Base-by-base conservation (phyloP, 1,140 invertebrate genomes). In the Drosophila pectinifera region DNA sequence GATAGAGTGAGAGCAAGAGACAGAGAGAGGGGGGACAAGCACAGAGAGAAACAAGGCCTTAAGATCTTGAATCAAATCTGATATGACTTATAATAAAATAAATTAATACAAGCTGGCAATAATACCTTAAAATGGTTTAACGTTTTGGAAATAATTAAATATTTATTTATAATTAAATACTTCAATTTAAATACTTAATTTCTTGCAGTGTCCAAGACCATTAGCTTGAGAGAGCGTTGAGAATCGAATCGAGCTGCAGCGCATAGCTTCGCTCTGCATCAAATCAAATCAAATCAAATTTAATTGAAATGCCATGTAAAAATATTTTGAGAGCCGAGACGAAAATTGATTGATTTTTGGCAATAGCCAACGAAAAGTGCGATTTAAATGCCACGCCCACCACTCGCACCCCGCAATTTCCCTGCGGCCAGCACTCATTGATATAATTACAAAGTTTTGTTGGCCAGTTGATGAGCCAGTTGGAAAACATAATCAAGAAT, bases 401-500 rank as follows among this genome's bases (percentile, higher is more conserved):
- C n/a, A n/a, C n/a, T 5, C 34, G n/a, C 8, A 10, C 6, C 10
- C 18, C 16, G 2, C 3, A 11, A n/a, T 20, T 28, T 46, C 31
- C 55, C 43, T 28, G 34, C 48, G 58, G 59, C 43, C 58, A 38
- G 43, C 57, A 72, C 70, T 82, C 82, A 82, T 88, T 86, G 83
- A 88, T 86, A 86, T 86, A 86, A 86, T 86, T 86, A 88, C 78
- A 86, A 86, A 86, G 78, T 82, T 88, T 82, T 76, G 83, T 79
- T 75, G 78, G 82, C 78, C 74, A 82, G 83, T 82, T 86, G 82
- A 86, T 86, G 83, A 88, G 82, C 75, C 74, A 82, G 78, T 86
- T 86, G 78, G 75, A 88, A 88, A 88, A 83, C 83, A 88, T 83
- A 88, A 88, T 88, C 83, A 88, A 88, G 83, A 88, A 88, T 89